Evolutionary conservation across 35 echinoderm and acorn worm species (phyloP), one percentile per base, ranked within the genome.

Genomic region (Chiridota heheva): DNA sequence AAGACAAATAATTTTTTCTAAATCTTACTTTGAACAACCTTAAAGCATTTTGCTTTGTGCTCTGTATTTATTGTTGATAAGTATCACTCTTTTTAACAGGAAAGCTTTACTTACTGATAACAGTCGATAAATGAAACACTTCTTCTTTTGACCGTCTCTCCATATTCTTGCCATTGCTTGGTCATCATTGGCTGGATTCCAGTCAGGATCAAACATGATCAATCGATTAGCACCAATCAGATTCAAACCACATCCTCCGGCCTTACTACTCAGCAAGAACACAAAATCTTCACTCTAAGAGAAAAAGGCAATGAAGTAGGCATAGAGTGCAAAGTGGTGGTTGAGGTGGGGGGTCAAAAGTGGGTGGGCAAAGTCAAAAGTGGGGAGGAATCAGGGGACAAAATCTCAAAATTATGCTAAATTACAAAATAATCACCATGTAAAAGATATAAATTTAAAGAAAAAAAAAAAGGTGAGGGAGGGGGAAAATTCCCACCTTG

Each of bases 201-300:
- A 97, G 66, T 97, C 93, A 2, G 93, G 93, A 58, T 97, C 93
- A 88, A 97, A 97, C 93, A 97, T 97, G 51, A 97, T 88, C 30
- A 97, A 71, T 15, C 93, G 70, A 60, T 88, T 97, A 41, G 93
- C 93, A 67, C 93, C 93, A 42, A 97, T 97, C 78, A 97, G 80
- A 67, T 97, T 97, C 7, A 97, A 44, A 60, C 93, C 93, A 84
- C 93, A 97, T n/a, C 93, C 93, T 56, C 93, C 93, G 30, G 93
- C 93, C 58, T 97, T 97, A 67, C 93, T 97, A 43, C 93, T 97
- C 42, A 97, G 59, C 88, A 97, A 83, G 36, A 97, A 97, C 60
- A 97, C 81, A 51, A 91, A 97, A 51, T 97, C 93, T 28, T 84
- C 74, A 68, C 84, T 91, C 92, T 90, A 60, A 3, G 49, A 42